Base-by-base conservation (phyloP, 2,888 invertebrate species). In the Frankliniella fusca region DNA sequence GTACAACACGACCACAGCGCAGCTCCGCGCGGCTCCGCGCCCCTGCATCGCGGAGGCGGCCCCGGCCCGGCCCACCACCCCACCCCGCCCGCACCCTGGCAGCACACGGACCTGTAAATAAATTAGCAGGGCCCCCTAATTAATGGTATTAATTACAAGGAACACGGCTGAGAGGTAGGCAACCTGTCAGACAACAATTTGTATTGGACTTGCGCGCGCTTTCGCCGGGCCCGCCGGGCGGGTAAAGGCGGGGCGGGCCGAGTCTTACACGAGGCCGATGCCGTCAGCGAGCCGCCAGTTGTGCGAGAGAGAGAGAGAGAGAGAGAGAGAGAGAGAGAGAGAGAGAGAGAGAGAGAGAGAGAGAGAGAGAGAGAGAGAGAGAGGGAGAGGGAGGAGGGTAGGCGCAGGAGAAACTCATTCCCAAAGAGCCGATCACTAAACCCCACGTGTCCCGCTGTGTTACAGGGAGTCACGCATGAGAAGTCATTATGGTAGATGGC, bases 141-240 rank as follows among this genome's bases (percentile, higher is more conserved):
- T 76, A 76, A 76, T 76, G 70, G 70, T 76, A 76, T 76, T 76
- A 76, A 76, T 76, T 76, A 76, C 70, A 76, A 76, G 70, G 27
- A 76, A 76, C 70, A 76, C 70, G 70, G 70, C 70, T 23, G 70
- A 0, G 70, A 76, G 70, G 70, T 76, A 76, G 70, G 70, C 70
- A 76, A 76, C 70, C 70, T 76, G 70, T 76, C 70, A 23, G 70
- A 76, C 70, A 76, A 76, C 70, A 76, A 76, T 76, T 76, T 76
- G 70, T 76, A 76, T 76, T 76, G 70, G 70, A 76, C 23, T 76
- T 23, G 23, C 12, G 70, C 12, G 70, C 12, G 70, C 70, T 27
- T 12, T 11, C 11, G 23, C 70, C 27, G 70, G 23, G 11, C 20
- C 20, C 20, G 54, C 54, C 54, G 61, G n/a, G 61, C 27, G 23